A percentile compares a stretch with the other conserved stretches of the same genome.
These are phyloP conservation scores for Charaxes varanes DNA, from an alignment of 1,140 invertebrate genomes.

Conservation along the genomic window DNA sequence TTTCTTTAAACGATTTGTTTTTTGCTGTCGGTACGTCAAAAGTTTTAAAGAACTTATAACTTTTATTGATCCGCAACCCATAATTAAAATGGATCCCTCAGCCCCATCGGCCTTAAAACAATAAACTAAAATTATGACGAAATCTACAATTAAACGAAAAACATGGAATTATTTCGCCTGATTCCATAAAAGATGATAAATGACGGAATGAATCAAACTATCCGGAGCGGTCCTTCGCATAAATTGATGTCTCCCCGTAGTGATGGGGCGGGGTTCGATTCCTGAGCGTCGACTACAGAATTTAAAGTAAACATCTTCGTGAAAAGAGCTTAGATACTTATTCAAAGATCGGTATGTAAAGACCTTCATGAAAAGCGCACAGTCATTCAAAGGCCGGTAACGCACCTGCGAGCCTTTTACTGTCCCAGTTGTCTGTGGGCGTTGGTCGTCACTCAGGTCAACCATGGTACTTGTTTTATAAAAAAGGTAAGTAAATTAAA, in stretches of 20 bases:
- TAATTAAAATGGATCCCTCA: constrained; percentile 5
- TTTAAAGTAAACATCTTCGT: no score
- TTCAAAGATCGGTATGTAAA: no score
- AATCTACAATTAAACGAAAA: constrained; percentile 24
- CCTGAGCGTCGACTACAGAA: neutral
- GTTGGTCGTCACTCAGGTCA: no score
- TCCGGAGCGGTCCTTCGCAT: constrained; percentile 26
- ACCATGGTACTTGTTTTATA: no score
- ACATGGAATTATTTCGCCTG: constrained; percentile 7
- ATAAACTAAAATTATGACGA: constrained; percentile 10
- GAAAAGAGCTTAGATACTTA: no score
- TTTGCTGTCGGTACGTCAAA: neutral
- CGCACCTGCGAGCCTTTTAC: no score
- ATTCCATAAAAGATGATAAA: constrained; percentile 13
- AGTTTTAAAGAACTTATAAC: no score
- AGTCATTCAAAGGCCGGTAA: no score
- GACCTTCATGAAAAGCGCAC: no score
- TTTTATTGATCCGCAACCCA: no score
- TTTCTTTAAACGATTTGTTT: neutral
- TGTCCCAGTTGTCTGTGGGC: no score
- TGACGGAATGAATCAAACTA: constrained; percentile 34
- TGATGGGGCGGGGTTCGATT: neutral
- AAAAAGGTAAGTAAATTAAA: no score
- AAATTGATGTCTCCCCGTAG: constrained; percentile 19
- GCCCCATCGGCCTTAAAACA: neutral